phyloP scores from a whole-genome alignment of 2,113 vertebrate genomes.

The Hippopotamus amphibius region DNA sequence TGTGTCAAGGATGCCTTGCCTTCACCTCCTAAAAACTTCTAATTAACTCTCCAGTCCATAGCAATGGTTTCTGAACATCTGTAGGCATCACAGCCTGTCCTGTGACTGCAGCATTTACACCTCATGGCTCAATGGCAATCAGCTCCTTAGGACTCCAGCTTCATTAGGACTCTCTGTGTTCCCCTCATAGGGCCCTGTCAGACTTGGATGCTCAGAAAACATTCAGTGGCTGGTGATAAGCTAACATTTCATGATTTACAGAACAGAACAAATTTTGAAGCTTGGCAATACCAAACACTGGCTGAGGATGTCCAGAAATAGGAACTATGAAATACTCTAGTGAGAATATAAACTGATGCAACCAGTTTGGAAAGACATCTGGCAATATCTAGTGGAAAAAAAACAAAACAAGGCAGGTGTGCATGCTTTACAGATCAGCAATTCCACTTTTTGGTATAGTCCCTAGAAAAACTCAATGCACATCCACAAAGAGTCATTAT shows the following conservation, averaged over 20 bases:
- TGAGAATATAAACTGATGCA: conserved; percentile 48
- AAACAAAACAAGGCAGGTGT: neutral
- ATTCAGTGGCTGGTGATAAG: neutral
- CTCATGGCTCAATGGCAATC: neutral
- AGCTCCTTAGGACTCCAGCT: neutral
- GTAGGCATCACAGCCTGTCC: neutral
- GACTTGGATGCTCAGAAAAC: neutral
- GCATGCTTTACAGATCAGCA: neutral
- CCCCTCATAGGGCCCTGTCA: neutral
- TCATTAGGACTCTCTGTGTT: neutral
- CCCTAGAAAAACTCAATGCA: neutral
- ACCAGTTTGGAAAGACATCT: conserved; percentile 52
- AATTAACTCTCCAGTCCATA: neutral
- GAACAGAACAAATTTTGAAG: conserved; percentile 40
- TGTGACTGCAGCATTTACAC: neutral
- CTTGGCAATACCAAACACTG: neutral
- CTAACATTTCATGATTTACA: conserved; percentile 40
- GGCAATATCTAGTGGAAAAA: neutral
- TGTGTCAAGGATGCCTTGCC: neutral
- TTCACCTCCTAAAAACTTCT: neutral
- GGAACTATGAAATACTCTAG: neutral
- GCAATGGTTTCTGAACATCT: neutral
- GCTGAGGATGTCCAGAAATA: conserved; percentile 28
- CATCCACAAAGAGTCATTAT: neutral
- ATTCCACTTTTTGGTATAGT: neutral